Base-by-base conservation (phyloP, 2,888 invertebrate genomes). In the Troides helena region DNA sequence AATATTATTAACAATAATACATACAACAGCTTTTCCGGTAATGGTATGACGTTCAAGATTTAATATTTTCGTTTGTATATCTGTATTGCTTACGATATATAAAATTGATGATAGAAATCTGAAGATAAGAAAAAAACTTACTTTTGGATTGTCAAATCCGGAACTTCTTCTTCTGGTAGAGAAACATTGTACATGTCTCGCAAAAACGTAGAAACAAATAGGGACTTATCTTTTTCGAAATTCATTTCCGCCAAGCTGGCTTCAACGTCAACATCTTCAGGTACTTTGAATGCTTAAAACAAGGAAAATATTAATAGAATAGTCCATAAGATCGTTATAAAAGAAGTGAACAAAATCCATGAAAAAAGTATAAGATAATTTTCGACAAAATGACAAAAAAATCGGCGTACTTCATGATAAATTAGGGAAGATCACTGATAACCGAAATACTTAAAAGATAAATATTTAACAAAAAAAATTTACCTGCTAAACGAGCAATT, bases 171-270 rank as follows among this genome's bases (percentile, higher is more conserved):
- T 53, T 76, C 75, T 0, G 72, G 58, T 0, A 77, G 18, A 4
- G 60, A 69, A 25, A 78, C 59, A 39, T 76, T 73, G 43, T 75
- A 69, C 2, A 53, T 58, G 53, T 78, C 71, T 1, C 73, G 71
- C 39, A 80, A 60, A 60, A 70, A 77, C 2, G 72, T 69, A 62
- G 65, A 63, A 3, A 80, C 46, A 14, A 67, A 64, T 53, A 74
- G 67, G 1, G 69, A 67, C 60, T 75, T 77, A 2, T 72, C 68
- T 3, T 59, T 18, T 14, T 72, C 71, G 1, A 78, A 53, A n/a
- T 75, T 74, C 36, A 80, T 57, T 7, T 80, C 78, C 39, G 69
- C 66, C 43, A 80, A 65, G n/a, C 76, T 77, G 12, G 62, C 30
- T 5, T 60, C 68, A n/a, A 72, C 70, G 2, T 14, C 17, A 2